Evolutionary conservation across 2,113 vertebrate genomes (phyloP), one percentile per base, ranked within the genome.

Genomic region (Lichenostomus cassidix): DNA sequence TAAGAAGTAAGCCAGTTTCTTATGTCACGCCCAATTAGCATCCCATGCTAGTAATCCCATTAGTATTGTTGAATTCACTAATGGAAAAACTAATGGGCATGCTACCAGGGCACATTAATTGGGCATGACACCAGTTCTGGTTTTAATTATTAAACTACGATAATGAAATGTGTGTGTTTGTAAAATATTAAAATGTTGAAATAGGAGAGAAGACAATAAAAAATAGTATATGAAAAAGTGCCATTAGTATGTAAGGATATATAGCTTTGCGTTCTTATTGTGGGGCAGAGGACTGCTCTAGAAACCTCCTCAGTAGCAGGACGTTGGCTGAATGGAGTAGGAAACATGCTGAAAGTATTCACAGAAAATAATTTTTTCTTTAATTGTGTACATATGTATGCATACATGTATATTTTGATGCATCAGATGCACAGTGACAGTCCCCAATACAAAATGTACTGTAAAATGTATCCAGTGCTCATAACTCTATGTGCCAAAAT

Each of bases 41-140:
- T 99, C 99, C 98, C 98, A 98, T 98, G 98, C 98, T 99, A 99
- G 98, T 98, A 98, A 98, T 99, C 98, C 99, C 99, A 99, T 99
- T 99, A 99, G 98, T 99, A 99, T 99, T 99, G 99, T 99, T 99
- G 98, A 99, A 99, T 99, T 99, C 99, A 98, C 98, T 98, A 99
- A 99, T 99, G 99, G 98, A 98, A 98, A 98, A 99, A 98, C 99
- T 99, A 99, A 99, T 99, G 99, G 99, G 99, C 99, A 99, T 99
- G 98, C 98, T 98, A 99, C 98, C 98, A 98, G 98, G 98, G 98
- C 98, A 98, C 98, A 98, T 98, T 99, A 99, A 99, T 99, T 99
- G 99, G 99, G 98, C 99, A 98, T 98, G 98, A 99, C 99, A 99
- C 98, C 98, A 98, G 98, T 99, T 99, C 98, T 98, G 98, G 98